Conservation (phyloP, 2,888 invertebrate species). For the Rotaria socialis region DNA sequence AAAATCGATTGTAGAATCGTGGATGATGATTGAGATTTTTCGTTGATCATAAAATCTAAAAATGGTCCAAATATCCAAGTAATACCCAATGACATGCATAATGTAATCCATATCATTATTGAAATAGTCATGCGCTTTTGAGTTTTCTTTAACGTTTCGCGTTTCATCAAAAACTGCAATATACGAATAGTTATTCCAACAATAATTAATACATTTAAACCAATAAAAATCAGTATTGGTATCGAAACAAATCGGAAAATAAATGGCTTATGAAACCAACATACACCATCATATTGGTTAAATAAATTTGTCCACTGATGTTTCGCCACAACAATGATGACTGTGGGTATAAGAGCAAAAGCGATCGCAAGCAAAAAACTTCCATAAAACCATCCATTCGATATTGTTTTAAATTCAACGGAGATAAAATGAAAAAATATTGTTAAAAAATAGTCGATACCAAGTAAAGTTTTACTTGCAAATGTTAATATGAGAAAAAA, state of each 20-base stretch:
- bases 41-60: not conserved
- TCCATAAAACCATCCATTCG: not conserved
- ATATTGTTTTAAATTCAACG: not conserved
- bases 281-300: not conserved
- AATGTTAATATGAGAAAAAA: not conserved
- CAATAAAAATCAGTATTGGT: not conserved
- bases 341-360: not conserved
- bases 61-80: constrained; percentile 15
- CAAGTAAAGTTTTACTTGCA: not conserved
- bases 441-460: not conserved
- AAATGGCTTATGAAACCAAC: not conserved
- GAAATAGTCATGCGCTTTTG: not conserved
- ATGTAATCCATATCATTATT: not conserved
- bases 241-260: not conserved
- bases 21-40: not conserved
- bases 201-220: not conserved
- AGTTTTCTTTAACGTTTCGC: not conserved
- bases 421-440: constrained; percentile 7
- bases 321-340: not conserved
- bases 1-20: not conserved
- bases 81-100: not conserved
- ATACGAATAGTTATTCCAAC: not conserved
- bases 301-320: not conserved
- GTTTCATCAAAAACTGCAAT: not conserved
- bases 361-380: not conserved